Percentiles rank a stretch among this genome's conserved stretches.
phyloP scores from a whole-genome alignment of 2,888 invertebrate species.

The Plebejus anna region DNA sequence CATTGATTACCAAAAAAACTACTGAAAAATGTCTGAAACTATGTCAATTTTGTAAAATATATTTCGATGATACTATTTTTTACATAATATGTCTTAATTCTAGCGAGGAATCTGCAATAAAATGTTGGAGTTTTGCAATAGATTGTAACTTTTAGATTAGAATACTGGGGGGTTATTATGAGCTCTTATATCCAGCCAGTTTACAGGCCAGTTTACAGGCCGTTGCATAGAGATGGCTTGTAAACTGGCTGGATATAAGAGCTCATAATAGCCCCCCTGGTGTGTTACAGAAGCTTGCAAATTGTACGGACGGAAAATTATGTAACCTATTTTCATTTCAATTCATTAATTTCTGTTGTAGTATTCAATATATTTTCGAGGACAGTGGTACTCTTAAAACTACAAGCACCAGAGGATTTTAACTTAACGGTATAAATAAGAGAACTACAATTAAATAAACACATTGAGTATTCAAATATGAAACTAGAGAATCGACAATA shows the following conservation, averaged over 20 bases:
- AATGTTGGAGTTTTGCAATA: slow-evolving; percentile 42
- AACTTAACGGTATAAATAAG: slow-evolving; percentile 42
- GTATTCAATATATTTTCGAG: slow-evolving; percentile 58
- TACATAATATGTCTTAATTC: slow-evolving; percentile 55
- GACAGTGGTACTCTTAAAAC: slow-evolving; percentile 54
- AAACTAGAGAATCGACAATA: slow-evolving; percentile 38
- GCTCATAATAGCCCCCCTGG: too few relatives aligned
- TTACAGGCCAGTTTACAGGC: too few relatives aligned
- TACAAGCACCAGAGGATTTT: slow-evolving; percentile 75
- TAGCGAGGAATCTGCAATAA: slow-evolving; percentile 78
- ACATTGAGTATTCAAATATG: slow-evolving; percentile 19
- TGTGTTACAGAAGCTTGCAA: slow-evolving; percentile 7
- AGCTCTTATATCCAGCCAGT: too few relatives aligned
- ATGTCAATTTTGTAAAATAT: slow-evolving; percentile 21
- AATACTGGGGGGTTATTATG: neutral
- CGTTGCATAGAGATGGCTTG: too few relatives aligned
- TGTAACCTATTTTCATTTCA: slow-evolving; percentile 10
- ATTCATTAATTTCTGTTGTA: slow-evolving; percentile 2
- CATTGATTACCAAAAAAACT: neutral
- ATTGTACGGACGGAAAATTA: slow-evolving; percentile 29
- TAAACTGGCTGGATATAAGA: too few relatives aligned
- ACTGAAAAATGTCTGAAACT: slow-evolving; percentile 15
- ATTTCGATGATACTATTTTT: slow-evolving; percentile 34
- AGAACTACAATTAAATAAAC: slow-evolving; percentile 22
- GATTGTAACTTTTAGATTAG: neutral